phyloP scores from a whole-genome alignment of 2,888 invertebrate genomes.

The Cephus nigrinus region DNA sequence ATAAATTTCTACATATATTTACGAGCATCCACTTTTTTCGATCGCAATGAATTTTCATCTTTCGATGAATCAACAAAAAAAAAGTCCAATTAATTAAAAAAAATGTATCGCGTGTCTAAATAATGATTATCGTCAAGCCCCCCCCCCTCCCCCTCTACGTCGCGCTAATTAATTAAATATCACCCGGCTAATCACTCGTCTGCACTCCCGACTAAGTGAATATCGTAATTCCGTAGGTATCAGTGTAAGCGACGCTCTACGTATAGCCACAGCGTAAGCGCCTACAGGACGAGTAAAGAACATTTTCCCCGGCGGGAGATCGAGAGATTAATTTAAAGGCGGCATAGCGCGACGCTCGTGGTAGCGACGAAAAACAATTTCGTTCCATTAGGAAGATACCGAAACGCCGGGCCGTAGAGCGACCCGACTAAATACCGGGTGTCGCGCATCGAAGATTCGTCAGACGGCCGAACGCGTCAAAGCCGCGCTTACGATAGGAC shows the following conservation, averaged over 20 bases:
- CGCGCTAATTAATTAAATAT: not conserved
- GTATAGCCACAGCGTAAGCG: not conserved
- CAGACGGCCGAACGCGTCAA: not conserved
- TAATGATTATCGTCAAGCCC: not conserved
- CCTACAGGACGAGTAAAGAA: conserved; percentile 13
- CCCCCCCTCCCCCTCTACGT: not conserved
- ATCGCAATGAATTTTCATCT: not conserved
- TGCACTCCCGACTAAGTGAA: not conserved
- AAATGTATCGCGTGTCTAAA: not conserved
- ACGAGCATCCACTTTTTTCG: not conserved
- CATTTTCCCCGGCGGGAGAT: conserved; percentile 27
- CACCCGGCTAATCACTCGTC: not conserved
- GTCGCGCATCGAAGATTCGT: not conserved
- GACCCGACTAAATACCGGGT: not conserved
- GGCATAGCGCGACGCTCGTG: conserved; percentile 15
- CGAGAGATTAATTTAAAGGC: conserved; percentile 33
- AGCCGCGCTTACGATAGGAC: not conserved
- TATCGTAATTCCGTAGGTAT: not conserved
- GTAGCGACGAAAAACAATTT: conserved; percentile 40
- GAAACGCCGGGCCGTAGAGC: not conserved
- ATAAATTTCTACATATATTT: not conserved
- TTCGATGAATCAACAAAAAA: not conserved
- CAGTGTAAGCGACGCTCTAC: not conserved
- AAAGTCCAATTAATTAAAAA: not conserved
- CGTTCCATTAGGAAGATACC: conserved; percentile 32